These are phyloP conservation scores for Talpa occidentalis DNA, from an alignment of 2,113 vertebrate genomes.

Conservation along the genomic window DNA sequence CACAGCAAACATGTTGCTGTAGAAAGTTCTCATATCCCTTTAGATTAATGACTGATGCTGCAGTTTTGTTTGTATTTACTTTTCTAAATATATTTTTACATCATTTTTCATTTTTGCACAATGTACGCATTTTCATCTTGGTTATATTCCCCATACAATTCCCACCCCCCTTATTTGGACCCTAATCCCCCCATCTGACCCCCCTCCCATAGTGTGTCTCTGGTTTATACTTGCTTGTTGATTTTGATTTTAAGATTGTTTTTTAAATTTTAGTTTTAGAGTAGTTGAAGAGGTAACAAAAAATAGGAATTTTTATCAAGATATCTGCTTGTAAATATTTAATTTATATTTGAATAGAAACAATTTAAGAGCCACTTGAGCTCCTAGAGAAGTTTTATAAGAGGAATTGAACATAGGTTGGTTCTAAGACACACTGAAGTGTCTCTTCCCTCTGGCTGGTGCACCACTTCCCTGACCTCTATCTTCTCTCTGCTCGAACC, in stretches of 20 bases:
- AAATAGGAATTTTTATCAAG: neutral
- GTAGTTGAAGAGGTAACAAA: neutral
- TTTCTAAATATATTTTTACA: too few species aligned
- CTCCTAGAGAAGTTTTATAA: neutral
- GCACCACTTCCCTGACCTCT: neutral
- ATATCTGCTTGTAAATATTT: conserved; percentile 16
- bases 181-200: too few species aligned
- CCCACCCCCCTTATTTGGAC: too few species aligned
- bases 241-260: too few species aligned
- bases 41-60: neutral
- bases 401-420: neutral
- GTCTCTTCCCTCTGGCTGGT: neutral
- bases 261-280: conserved; percentile 15
- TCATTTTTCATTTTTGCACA: too few species aligned
- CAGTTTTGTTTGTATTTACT: neutral
- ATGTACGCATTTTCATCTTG: too few species aligned
- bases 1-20: neutral
- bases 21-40: neutral
- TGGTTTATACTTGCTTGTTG: too few species aligned
- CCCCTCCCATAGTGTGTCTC: too few species aligned
- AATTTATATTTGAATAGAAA: conserved; percentile 26
- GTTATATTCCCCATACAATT: too few species aligned
- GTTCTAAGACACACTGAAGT: neutral
- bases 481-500: neutral
- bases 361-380: neutral